Conservation (phyloP, 2,888 invertebrate species). For the Exocentrus adspersus region DNA sequence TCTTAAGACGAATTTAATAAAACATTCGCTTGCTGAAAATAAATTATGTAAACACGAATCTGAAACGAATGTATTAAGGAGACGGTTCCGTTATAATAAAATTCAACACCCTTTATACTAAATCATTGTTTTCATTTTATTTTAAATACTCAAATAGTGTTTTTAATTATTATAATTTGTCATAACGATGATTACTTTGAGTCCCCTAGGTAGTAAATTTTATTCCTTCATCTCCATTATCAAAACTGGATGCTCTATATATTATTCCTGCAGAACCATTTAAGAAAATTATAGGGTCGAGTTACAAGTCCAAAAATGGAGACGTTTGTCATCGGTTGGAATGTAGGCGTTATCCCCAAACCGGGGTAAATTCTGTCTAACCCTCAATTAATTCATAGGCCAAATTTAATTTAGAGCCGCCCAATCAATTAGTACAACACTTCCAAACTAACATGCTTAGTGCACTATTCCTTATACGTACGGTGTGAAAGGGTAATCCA, state of each 20-base stretch:
- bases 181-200: too few species aligned
- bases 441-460: conserved; percentile 11
- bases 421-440: conserved; percentile 33
- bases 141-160: too few species aligned
- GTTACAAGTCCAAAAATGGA: background rate
- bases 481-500: background rate
- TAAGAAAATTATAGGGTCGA: background rate
- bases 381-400: conserved; percentile 33
- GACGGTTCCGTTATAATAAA: too few species aligned
- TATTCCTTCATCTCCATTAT: background rate
- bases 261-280: background rate
- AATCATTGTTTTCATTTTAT: too few species aligned
- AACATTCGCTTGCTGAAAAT: too few species aligned
- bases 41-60: too few species aligned
- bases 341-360: conserved; percentile 34
- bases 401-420: conserved; percentile 26
- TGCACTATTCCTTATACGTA: conserved; percentile 2
- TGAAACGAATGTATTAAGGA: too few species aligned
- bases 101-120: too few species aligned
- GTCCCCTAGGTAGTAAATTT: too few species aligned
- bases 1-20: too few species aligned
- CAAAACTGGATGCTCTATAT: background rate
- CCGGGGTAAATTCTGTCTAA: conserved; percentile 32
- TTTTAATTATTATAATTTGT: too few species aligned
- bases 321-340: conserved; percentile 30